phyloP scores from a whole-genome alignment of 2,797 vertebrate genomes.

The Platalea minor region DNA sequence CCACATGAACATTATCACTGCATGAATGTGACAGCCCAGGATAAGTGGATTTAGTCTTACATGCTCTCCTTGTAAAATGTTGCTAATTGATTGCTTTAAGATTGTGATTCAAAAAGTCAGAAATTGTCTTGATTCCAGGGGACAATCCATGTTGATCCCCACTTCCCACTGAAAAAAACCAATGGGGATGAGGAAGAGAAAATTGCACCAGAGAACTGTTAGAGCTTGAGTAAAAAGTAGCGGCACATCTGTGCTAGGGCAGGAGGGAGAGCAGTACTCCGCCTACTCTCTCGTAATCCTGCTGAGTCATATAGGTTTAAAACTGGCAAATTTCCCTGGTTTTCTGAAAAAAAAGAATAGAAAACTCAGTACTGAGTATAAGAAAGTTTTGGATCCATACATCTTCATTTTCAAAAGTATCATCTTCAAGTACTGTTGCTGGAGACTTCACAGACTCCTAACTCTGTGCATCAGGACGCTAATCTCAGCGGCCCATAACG shows the following conservation, averaged over 20 bases:
- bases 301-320: not conserved
- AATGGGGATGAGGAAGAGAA: not conserved
- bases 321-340: not conserved
- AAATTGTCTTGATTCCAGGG: not conserved
- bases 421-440: not conserved
- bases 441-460: not conserved
- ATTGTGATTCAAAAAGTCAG: not conserved
- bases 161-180: not conserved
- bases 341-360: not conserved
- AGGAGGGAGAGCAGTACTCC: not conserved
- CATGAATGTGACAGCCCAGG: not conserved
- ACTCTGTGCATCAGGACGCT: not conserved
- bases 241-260: not conserved
- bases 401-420: not conserved
- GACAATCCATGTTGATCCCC: not conserved
- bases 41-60: not conserved
- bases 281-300: not conserved
- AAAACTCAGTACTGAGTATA: not conserved
- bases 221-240: not conserved
- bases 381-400: not conserved
- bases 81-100: not conserved
- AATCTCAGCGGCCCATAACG: not conserved
- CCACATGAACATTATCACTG: fast-evolving
- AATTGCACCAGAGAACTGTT: not conserved
- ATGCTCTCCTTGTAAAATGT: not conserved